Conservation (phyloP, 2,888 invertebrate species). For the Leptinotarsa rubiginosa region DNA sequence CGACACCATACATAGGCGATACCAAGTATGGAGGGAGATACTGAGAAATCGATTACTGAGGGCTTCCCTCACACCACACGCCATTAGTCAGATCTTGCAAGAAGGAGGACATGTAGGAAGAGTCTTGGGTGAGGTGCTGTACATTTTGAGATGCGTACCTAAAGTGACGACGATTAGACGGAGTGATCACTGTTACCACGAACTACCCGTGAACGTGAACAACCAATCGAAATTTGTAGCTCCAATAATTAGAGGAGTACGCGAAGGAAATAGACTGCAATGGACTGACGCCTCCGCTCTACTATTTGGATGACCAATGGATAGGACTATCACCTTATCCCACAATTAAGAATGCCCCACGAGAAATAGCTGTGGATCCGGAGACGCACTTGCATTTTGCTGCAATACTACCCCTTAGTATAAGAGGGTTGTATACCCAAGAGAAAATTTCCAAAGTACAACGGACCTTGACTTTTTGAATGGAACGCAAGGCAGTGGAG, state of each 20-base stretch:
- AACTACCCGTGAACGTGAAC: slow-evolving; percentile 45
- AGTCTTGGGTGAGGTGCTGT: slow-evolving; percentile 31
- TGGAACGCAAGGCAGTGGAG: too few species aligned
- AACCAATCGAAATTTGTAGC: slow-evolving; percentile 46
- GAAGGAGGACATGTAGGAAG: slow-evolving; percentile 7
- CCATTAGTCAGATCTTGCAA: slow-evolving; percentile 3
- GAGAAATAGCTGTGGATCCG: too few species aligned
- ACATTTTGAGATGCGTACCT: slow-evolving; percentile 50
- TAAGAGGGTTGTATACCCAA: too few species aligned
- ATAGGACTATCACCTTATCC: too few species aligned
- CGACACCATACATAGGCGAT: too few species aligned
- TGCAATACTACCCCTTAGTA: too few species aligned
- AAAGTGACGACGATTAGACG: slow-evolving; percentile 41
- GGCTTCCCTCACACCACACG: neutral
- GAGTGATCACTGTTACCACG: slow-evolving; percentile 46
- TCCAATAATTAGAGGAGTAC: slow-evolving; percentile 38
- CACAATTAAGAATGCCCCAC: too few species aligned
- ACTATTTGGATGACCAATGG: slow-evolving; percentile 37
- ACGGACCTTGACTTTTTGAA: too few species aligned
- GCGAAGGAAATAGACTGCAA: slow-evolving; percentile 44
- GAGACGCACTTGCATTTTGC: too few species aligned
- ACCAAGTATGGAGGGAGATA: too few species aligned
- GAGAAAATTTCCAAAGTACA: too few species aligned
- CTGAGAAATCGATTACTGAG: too few species aligned
- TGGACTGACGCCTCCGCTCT: slow-evolving; percentile 42